phyloP scores from a whole-genome alignment of 2,888 invertebrate genomes.

The Watsonalla cultraria region DNA sequence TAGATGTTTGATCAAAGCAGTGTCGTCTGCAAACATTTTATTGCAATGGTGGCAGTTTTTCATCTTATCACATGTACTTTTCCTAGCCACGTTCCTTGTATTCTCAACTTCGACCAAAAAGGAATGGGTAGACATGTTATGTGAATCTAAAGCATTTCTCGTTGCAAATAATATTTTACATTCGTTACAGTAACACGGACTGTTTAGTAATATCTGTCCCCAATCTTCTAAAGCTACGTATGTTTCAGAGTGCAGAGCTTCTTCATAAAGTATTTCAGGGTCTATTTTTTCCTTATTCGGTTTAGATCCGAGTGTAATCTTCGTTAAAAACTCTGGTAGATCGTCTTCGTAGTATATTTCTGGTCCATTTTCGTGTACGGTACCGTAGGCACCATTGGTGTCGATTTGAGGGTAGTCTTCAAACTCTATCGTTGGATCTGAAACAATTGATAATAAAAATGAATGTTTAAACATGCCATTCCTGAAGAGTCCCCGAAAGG shows the following conservation, averaged over 20 bases:
- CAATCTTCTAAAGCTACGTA: constrained; percentile 34
- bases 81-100: constrained; percentile 5
- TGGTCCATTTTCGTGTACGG: background rate
- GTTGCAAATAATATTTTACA: constrained; percentile 47
- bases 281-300: constrained; percentile 9
- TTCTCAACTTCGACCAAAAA: constrained; percentile 34
- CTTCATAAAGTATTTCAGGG: constrained; percentile 9
- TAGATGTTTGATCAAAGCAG: constrained; percentile 37
- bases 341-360: background rate
- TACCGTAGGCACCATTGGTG: background rate
- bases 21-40: constrained; percentile 30
- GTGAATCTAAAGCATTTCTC: constrained; percentile 38
- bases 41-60: constrained; percentile 45
- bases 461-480: no score
- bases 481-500: no score
- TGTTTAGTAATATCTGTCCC: constrained; percentile 21
- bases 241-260: constrained; percentile 9
- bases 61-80: constrained; percentile 10
- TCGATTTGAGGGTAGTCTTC: background rate
- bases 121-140: constrained; percentile 45
- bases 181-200: constrained; percentile 30
- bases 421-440: constrained; percentile 3
- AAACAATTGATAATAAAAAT: no score
- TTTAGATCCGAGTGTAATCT: constrained; percentile 31
- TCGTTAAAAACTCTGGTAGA: constrained; percentile 13